phyloP scores from a whole-genome alignment of 2,888 invertebrate genomes.

The Apamea crenata region DNA sequence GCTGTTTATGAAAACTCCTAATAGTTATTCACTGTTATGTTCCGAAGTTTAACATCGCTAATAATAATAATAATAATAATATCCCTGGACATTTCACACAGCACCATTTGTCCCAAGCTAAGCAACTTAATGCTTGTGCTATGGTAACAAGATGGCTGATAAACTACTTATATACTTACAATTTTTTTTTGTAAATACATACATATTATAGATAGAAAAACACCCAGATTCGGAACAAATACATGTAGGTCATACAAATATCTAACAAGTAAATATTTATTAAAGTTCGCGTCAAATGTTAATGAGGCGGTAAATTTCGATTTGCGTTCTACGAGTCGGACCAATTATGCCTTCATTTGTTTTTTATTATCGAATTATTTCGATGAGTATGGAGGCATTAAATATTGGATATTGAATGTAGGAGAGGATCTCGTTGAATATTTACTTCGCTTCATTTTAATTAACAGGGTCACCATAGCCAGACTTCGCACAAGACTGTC shows the following conservation, averaged over 20 bases:
- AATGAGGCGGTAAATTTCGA: slow-evolving; percentile 53
- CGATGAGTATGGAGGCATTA: slow-evolving; percentile 27
- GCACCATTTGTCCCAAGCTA: no score
- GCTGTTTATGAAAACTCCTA: slow-evolving; percentile 74
- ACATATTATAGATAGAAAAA: no score
- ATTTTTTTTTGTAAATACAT: no score
- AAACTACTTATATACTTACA: no score
- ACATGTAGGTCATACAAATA: no score
- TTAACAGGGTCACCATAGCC: neutral
- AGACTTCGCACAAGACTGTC: neutral
- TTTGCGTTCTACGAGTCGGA: slow-evolving; percentile 33
- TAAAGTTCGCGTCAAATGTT: slow-evolving; percentile 33
- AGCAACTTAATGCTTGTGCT: no score
- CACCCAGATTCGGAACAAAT: no score
- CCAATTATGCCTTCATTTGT: slow-evolving; percentile 56
- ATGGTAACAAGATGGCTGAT: no score
- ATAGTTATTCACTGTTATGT: slow-evolving; percentile 65
- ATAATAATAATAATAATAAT: no score
- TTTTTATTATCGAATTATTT: slow-evolving; percentile 53
- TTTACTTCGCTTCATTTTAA: slow-evolving; percentile 13
- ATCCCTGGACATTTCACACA: no score
- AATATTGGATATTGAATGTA: slow-evolving; percentile 22
- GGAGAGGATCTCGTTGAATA: slow-evolving; percentile 10
- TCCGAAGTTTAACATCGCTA: slow-evolving; percentile 38
- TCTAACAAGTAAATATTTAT: slow-evolving; percentile 26